Evolutionary conservation across 2,113 vertebrate genomes (phyloP).

Genomic region (Scolopax mira): DNA sequence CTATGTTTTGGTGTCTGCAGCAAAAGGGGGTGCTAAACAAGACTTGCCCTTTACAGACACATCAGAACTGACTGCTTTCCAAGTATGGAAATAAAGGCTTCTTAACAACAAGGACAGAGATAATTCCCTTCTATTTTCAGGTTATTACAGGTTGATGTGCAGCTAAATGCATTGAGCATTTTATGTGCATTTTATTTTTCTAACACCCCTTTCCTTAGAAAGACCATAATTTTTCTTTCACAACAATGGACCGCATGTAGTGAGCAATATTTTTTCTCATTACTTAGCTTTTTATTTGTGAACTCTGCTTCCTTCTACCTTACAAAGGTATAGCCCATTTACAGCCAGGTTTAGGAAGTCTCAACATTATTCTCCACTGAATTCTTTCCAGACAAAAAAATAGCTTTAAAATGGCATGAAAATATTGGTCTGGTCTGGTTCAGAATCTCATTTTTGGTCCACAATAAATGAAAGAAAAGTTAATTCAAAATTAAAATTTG

Average conservation of each 20-base stretch:
- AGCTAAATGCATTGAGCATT: background rate
- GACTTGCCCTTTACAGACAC: background rate
- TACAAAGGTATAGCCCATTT: background rate
- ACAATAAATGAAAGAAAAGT: background rate
- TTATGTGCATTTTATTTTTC: background rate
- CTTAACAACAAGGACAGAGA: background rate
- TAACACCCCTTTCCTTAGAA: background rate
- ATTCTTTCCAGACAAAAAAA: background rate
- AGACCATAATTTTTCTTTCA: background rate
- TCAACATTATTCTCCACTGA: background rate
- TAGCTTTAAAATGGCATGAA: background rate
- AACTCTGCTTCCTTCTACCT: background rate
- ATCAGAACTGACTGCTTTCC: background rate
- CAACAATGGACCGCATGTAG: background rate
- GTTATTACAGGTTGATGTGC: background rate
- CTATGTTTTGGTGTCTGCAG: background rate
- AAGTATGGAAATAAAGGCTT: background rate
- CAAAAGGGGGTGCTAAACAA: background rate
- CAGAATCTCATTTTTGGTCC: background rate
- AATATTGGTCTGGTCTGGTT: background rate
- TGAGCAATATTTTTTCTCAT: background rate
- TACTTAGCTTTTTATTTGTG: background rate
- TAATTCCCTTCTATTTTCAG: background rate
- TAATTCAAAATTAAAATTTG: background rate
- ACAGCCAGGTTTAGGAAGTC: background rate